Base-by-base conservation (phyloP, 2,888 invertebrate genomes). In the Dynastes maya region DNA sequence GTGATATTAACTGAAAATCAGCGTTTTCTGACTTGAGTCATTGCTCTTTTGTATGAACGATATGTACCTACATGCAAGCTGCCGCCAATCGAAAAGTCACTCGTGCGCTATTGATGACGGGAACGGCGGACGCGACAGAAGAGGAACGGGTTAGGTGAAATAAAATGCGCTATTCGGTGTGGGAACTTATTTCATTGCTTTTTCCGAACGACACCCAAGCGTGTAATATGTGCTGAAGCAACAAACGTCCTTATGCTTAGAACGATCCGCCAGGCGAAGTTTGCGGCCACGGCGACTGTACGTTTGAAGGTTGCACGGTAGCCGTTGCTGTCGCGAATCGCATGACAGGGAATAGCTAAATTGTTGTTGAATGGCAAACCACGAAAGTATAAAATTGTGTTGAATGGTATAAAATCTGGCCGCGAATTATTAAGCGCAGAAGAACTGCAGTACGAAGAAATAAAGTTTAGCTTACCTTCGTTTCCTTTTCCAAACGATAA, bases 221-320 rank as follows among this genome's bases (percentile, higher is more conserved):
- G 76, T 53, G 32, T 67, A 65, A 67, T 76, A 53, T 29, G 68
- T 13, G 49, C 53, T 6, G 37, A 61, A 77, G 70, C 71, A 70
- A 77, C 68, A 77, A 77, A 61, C 70, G 77, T 58, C 32, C 49
- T 68, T 67, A 16, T 68, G 49, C 51, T 51, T 27, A 6, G 29
- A 51, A 68, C 63, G 74, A 76, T 71, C 37, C 75, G 77, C 64
- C 65, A 77, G 68, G 72, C 70, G 68, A 51, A 51, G 37, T 45
- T 65, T 53, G 68, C 29, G 68, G 68, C 8, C 13, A n/a, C 51
- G 68, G 13, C 11, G 27, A 51, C 29, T 22, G 29, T 51, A 68
- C 51, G 27, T 53, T 51, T 51, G 27, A 68, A 22, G 51, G 27
- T 68, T 13, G 51, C n/a, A 51, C 22, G 68, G 29, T 51, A 22